Evolutionary conservation across 2,113 vertebrate genomes (phyloP), one percentile per base, ranked within the genome.

Genomic region (Dinomys branickii): DNA sequence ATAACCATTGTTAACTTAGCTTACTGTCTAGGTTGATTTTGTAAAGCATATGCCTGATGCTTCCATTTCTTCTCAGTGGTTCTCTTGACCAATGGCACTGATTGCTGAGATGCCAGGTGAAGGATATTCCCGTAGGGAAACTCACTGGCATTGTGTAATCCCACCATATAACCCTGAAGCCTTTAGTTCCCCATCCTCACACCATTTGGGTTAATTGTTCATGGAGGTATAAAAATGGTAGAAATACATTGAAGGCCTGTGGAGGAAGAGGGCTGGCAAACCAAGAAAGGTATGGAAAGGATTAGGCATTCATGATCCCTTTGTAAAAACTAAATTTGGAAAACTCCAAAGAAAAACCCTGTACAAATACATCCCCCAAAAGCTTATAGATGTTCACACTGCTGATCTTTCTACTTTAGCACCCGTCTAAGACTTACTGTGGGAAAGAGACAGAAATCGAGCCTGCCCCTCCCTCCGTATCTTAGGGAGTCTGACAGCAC

Each of bases 301-400:
- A 22, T 33, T 14, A 19, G 54, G 6, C 26, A 47, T 50, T 77
- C 28, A 47, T 47, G 44, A 77, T 50, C 47, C 65, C 71, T 78
- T 20, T 14, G 41, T 47, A 75, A 93, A 89, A 78, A 5, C 17
- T 81, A n/a, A 50, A 65, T 83, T 91, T 89, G 24, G 75, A 61
- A 88, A 83, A 41, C 19, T 63, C 69, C 20, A 44, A 75, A 56
- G 28, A 16, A 94, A 82, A 96, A 88, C 26, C 2, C 81, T 77
- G 1, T 35, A 13, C 26, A 16, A 16, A 3, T 83, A 0, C 50
- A 38, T 78, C 83, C 82, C 65, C 50, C 13, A 0, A 78, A 91
- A 75, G 22, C 52, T 33, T 67, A 54, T 20, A 59, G 52, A 50
- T 58, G 3, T 22, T 65, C 35, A 16, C 2, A 28, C 16, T 38